Base-by-base conservation (phyloP, 2,888 invertebrate genomes). In the Sthenelais limicola region DNA sequence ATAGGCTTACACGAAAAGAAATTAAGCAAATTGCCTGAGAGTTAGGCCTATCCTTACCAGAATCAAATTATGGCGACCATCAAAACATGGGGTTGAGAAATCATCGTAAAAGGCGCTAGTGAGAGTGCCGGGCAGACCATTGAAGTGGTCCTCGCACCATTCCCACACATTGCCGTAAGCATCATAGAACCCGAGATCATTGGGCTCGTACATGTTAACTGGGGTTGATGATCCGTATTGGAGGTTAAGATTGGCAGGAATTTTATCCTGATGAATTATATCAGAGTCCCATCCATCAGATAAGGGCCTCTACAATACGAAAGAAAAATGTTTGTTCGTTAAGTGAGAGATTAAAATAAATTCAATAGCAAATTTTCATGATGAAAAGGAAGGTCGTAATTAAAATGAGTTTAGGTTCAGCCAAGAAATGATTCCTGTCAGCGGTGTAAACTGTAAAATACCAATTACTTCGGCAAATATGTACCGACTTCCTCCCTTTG, bases 71-170 rank as follows among this genome's bases (percentile, higher is more conserved):
- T 87, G 86, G 74, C 81, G 77, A 12, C 87, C 86, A 77, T 87
- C 86, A 79, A 82, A 87, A 73, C 83, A 84, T 0, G 87, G 86
- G 0, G 81, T 75, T 1, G 85, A 85, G 79, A 85, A 87, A 71
- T 87, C 87, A 74, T 87, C 86, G 72, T 87, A 87, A 7, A 84
- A 76, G 75, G 75, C 81, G 77, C 84, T 82, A 12, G 84, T 82
- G 32, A 80, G 62, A 70, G 80, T 82, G n/a, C 81, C 82, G 32
- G 80, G 76, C 32, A 86, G 79, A 7, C 86, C 86, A 77, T 87
- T 86, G 73, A 85, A 86, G 73, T 86, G 83, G 74, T 87, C 87
- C 76, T 86, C 87, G 3, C 79, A 76, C 87, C 87, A 87, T 75
- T 86, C 82, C 86, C 86, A 87, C 0, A 83, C 84, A 73, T 87